A percentile compares a stretch with the other conserved stretches of the same genome.
These are phyloP conservation scores for Agelas oroides DNA, from an alignment of 37 sponge, comb jelly and placozoan genomes.

Conservation along the genomic window DNA sequence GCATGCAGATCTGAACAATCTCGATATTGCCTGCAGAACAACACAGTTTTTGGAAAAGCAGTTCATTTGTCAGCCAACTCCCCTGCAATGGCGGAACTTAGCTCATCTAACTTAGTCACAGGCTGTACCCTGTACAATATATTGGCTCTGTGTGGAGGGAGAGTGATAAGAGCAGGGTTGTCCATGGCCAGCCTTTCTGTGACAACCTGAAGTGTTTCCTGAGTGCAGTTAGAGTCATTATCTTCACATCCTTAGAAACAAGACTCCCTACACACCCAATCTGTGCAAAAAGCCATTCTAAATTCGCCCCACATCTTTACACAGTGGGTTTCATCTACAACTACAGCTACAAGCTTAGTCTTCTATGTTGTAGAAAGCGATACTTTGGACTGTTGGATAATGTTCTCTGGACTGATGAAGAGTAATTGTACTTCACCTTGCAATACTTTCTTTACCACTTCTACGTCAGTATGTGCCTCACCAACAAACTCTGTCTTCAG, in stretches of 20 bases:
- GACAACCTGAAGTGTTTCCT: constrained; percentile 24
- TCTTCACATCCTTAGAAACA: constrained; percentile 31
- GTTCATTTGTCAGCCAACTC: too few relatives aligned
- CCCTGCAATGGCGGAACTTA: background rate
- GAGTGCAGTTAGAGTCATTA: constrained; percentile 53
- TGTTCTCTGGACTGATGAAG: constrained; percentile 55
- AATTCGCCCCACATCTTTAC: constrained; percentile 58
- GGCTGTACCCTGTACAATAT: constrained; percentile 10
- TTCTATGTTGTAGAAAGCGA: constrained; percentile 25
- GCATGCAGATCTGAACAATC: background rate
- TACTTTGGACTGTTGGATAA: too few relatives aligned
- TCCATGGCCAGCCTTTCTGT: background rate
- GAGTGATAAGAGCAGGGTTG: constrained; percentile 17
- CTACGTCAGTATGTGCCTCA: constrained; percentile 39
- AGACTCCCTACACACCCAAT: constrained; percentile 49
- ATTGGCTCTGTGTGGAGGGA: constrained; percentile 41
- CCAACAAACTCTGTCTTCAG: constrained; percentile 61
- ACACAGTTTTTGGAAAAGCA: too few relatives aligned
- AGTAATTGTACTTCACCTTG: constrained; percentile 50
- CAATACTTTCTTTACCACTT: background rate
- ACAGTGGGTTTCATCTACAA: constrained; percentile 72
- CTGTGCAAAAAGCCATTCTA: constrained; percentile 38
- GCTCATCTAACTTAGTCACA: background rate
- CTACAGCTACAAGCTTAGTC: constrained; percentile 47
- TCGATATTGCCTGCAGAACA: background rate